These are phyloP conservation scores for Brachirus orientalis DNA, from an alignment of 2,113 vertebrate genomes.

Conservation along the genomic window DNA sequence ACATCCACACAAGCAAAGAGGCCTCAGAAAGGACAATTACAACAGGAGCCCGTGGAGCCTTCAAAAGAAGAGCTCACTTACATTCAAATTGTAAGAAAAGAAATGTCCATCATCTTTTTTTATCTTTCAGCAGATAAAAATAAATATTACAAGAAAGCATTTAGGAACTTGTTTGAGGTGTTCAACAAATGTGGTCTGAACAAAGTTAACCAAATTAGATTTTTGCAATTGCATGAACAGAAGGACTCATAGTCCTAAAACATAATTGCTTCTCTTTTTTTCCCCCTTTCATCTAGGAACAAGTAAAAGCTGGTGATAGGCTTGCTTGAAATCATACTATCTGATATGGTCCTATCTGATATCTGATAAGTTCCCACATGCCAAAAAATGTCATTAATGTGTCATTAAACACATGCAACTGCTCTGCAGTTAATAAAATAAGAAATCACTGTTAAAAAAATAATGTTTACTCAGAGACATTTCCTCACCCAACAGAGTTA, in stretches of 20 bases:
- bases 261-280: no score
- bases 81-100: no score
- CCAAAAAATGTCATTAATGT: not conserved
- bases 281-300: no score
- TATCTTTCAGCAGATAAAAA: no score
- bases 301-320: no score
- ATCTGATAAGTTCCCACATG: not conserved
- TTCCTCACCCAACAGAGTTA: not conserved
- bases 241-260: no score
- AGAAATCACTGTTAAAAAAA: not conserved
- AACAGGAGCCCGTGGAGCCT: slow-evolving; percentile 10
- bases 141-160: no score
- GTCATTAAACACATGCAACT: not conserved
- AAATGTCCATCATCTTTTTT: no score
- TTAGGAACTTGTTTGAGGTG: no score
- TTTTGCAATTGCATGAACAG: no score
- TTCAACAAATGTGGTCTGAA: no score
- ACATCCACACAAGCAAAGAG: slow-evolving; percentile 24
- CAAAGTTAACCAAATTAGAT: no score
- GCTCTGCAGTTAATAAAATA: not conserved
- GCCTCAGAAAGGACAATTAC: slow-evolving; percentile 14
- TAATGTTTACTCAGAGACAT: not conserved
- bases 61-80: not conserved
- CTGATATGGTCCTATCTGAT: slow-evolving; percentile 2
- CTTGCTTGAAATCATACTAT: slow-evolving; percentile 13